Percentiles rank a stretch among this genome's conserved stretches.
Conservation (phyloP, 2,113 vertebrate genomes). For the Mystacornis crossleyi region DNA sequence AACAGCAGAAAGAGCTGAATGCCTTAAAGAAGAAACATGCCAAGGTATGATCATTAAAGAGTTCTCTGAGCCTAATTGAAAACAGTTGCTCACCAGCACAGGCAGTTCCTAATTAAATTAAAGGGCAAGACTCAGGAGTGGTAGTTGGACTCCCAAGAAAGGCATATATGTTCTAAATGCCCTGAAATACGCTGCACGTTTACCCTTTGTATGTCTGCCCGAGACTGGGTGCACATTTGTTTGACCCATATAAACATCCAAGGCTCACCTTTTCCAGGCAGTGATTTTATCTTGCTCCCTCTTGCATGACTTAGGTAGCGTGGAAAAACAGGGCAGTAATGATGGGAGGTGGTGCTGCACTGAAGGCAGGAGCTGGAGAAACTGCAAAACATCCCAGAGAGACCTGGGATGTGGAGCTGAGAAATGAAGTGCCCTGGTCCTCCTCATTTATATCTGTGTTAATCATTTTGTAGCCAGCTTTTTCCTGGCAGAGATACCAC, state of each 20-base stretch:
- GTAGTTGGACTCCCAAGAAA: background rate
- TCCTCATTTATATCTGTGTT: background rate
- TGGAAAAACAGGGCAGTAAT: background rate
- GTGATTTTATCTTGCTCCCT: background rate
- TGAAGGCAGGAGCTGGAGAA: background rate
- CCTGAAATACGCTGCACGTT: background rate
- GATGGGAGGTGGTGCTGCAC: background rate
- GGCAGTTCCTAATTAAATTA: background rate
- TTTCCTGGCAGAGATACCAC: background rate
- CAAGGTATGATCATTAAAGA: slow-evolving; percentile 80
- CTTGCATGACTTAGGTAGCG: background rate
- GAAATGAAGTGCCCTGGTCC: background rate
- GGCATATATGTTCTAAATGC: background rate
- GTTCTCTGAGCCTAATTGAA: background rate
- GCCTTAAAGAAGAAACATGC: slow-evolving; percentile 94
- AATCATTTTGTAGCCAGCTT: background rate
- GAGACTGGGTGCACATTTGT: background rate
- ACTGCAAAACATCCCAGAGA: background rate
- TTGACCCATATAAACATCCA: background rate
- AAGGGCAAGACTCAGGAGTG: background rate
- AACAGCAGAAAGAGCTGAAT: slow-evolving; percentile 95
- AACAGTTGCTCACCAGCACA: background rate
- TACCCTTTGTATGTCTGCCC: background rate
- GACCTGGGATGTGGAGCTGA: background rate
- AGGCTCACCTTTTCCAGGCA: background rate